phyloP scores from a whole-genome alignment of 1,140 invertebrate species.

The Drosophila aff. region DNA sequence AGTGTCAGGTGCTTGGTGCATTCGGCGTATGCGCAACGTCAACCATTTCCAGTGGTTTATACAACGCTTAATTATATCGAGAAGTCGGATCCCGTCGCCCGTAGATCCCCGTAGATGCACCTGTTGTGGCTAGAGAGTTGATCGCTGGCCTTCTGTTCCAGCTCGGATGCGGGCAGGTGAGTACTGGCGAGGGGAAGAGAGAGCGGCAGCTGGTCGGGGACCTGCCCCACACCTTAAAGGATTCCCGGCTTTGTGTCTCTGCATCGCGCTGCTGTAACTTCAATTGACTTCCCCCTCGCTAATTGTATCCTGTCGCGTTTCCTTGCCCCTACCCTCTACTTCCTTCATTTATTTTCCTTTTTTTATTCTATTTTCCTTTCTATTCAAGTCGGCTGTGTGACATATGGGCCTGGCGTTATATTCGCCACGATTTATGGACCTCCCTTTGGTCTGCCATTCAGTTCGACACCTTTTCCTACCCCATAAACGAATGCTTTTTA shows the following conservation, averaged over 20 bases:
- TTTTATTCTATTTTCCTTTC: conserved; percentile 32
- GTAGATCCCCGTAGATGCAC: conserved; percentile 50
- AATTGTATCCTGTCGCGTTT: conserved; percentile 74
- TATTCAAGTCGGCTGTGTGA: conserved; percentile 37
- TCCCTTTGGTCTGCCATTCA: conserved; percentile 56
- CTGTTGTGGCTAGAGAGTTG: conserved; percentile 60
- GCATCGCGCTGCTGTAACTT: conserved; percentile 59
- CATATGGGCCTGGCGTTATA: conserved; percentile 75
- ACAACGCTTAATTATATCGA: conserved; percentile 70
- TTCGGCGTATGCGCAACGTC: conserved; percentile 67
- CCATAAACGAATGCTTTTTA: conserved; percentile 64
- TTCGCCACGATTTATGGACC: conserved; percentile 73
- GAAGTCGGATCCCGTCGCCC: conserved; percentile 24
- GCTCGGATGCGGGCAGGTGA: conserved; percentile 65
- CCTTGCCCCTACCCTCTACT: conserved; percentile 6
- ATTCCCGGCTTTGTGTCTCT: conserved; percentile 48
- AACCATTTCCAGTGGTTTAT: conserved; percentile 59
- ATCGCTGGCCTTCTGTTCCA: conserved; percentile 41
- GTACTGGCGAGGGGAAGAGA: conserved; percentile 16
- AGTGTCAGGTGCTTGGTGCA: conserved; percentile 55
- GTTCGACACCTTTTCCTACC: conserved; percentile 69
- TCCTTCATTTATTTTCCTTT: conserved; percentile 34
- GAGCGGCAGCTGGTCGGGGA: conserved; percentile 63
- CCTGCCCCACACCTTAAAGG: conserved; percentile 42
- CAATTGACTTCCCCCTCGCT: conserved; percentile 75